Conservation (phyloP, 2,113 vertebrate species). For the Ochotona princeps region DNA sequence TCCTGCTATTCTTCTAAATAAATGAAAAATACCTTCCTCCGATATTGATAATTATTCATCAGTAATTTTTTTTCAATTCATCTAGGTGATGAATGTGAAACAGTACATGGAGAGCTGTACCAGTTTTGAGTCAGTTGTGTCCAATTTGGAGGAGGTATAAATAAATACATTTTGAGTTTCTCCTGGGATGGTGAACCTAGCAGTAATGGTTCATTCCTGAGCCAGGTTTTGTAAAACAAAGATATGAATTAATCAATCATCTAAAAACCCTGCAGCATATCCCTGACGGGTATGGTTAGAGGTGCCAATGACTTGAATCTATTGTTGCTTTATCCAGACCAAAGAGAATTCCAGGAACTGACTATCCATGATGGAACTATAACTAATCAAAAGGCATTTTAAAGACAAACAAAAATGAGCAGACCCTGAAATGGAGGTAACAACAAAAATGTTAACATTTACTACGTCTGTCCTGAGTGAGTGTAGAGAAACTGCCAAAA, state of each 20-base stretch:
- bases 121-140: background rate
- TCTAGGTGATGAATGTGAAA: background rate
- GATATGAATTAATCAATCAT: background rate
- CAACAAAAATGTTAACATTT: background rate
- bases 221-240: background rate
- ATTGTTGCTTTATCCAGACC: background rate
- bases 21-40: background rate
- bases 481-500: background rate
- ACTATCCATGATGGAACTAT: background rate
- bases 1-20: constrained; percentile 3
- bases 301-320: background rate
- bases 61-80: background rate
- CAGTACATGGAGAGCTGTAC: background rate
- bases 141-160: background rate
- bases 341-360: background rate
- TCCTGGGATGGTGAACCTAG: background rate
- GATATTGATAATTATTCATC: background rate
- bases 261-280: background rate
- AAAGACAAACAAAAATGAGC: background rate
- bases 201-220: background rate
- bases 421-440: background rate
- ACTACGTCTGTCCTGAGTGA: background rate
- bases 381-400: background rate
- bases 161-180: constrained; percentile 9
- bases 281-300: background rate